Base-by-base conservation (phyloP, 2,797 vertebrate species). In the Periophthalmus magnuspinnatus region DNA sequence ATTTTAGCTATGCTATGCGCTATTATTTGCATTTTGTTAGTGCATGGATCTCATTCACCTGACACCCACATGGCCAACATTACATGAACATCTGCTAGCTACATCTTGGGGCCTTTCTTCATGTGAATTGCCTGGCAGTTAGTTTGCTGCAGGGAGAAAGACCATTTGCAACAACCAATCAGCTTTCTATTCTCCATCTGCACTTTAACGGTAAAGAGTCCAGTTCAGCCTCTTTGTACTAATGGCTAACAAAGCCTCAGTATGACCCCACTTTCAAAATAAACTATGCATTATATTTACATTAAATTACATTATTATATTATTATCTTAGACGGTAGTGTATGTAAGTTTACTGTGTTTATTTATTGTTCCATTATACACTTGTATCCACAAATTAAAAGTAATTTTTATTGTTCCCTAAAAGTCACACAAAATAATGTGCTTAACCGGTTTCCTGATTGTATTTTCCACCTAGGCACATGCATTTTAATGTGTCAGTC, bases 21-120 rank as follows among this genome's bases (percentile, higher is more conserved):
- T 76, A 77, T 75, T 88, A 79, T 67, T 72, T 77, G 79, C 77
- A 16, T 34, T 50, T 75, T 87, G 66, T 84, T 80, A 80, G 76
- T 83, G 72, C 76, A 81, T 82, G 82, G 67, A 81, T 86, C 81
- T 88, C 77, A 82, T 86, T 84, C 81, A 88, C 86, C 86, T 88
- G 86, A 88, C 90, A 85, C 74, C 88, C 88, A 90, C 89, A 90
- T 88, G 86, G 87, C 77, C 82, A 32, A 77, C 84, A 86, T 89
- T 90, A 78, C 66, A 56, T 21, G 87, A 92, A 90, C 90, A 92
- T 92, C 88, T 91, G 90, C 80, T 84, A 89, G 88, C 81, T 81
- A 82, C 83, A 83, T 89, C 89, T 89, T 70, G 79, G 82, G 89
- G 90, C 89, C 70, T 89, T 90, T 81, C 80, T 81, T 91, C 84